Conservation (phyloP, 2,888 invertebrate genomes). For the Drosophila borborema region DNA sequence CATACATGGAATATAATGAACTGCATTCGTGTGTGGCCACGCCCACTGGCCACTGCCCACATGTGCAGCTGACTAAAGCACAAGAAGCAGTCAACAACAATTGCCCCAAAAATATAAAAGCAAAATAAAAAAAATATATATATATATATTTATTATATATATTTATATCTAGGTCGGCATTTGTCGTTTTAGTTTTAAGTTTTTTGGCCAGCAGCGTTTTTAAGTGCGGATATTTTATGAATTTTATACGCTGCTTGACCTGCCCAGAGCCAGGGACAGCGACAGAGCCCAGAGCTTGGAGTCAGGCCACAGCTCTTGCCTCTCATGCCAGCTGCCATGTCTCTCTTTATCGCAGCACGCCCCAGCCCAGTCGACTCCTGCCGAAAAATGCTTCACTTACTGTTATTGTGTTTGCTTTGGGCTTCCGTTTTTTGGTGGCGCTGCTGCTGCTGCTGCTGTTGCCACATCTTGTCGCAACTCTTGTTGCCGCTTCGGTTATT, state of each 20-base stretch:
- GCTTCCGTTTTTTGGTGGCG: conserved; percentile 48
- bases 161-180: neutral
- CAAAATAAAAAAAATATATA: conserved; percentile 37
- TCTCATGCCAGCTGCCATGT: neutral
- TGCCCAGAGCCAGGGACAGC: conserved; percentile 28
- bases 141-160: neutral
- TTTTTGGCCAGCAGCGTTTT: conserved; percentile 59
- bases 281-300: too few species aligned
- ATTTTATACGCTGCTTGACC: conserved; percentile 77
- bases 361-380: neutral
- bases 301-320: too few species aligned
- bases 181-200: conserved; percentile 49
- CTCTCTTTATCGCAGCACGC: conserved; percentile 24
- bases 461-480: conserved; percentile 59
- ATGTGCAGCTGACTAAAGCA: conserved; percentile 77
- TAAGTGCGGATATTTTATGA: conserved; percentile 80
- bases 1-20: conserved; percentile 56
- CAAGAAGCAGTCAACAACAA: conserved; percentile 44
- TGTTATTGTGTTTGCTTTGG: conserved; percentile 71
- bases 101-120: conserved; percentile 33
- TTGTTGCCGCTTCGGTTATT: conserved; percentile 63
- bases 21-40: conserved; percentile 28
- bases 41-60: conserved; percentile 42
- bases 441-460: conserved; percentile 31
- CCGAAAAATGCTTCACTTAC: conserved; percentile 60